A percentile compares a stretch with the other conserved stretches of the same genome.
Evolutionary conservation across 2,888 invertebrate species (phyloP).

Genomic region (Maniola hyperantus): DNA sequence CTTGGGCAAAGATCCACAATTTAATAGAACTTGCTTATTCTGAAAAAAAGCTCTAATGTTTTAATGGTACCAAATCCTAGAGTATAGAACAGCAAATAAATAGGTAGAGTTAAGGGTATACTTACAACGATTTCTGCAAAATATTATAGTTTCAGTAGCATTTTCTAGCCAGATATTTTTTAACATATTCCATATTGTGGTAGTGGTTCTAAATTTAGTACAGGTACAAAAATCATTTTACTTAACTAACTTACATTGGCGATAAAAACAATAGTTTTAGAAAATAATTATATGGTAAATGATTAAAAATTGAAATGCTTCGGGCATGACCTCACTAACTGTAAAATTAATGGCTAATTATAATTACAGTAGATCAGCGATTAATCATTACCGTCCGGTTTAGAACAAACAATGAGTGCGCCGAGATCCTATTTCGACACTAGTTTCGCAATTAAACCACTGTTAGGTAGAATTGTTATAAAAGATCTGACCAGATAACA

Average conservation of each 20-base stretch:
- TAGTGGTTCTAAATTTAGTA: too few species aligned
- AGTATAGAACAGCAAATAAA: too few species aligned
- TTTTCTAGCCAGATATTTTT: too few species aligned
- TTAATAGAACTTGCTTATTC: too few species aligned
- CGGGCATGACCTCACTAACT: constrained; percentile 31
- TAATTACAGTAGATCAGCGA: constrained; percentile 51
- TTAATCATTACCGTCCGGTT: constrained; percentile 62
- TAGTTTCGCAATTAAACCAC: constrained; percentile 55
- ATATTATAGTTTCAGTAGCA: too few species aligned
- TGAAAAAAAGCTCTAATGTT: too few species aligned
- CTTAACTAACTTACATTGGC: neutral
- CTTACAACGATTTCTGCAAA: too few species aligned
- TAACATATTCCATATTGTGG: too few species aligned
- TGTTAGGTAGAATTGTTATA: constrained; percentile 44
- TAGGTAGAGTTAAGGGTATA: too few species aligned
- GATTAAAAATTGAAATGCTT: constrained; percentile 10
- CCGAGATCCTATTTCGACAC: constrained; percentile 55
- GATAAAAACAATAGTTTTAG: constrained; percentile 17
- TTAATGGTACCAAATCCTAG: too few species aligned
- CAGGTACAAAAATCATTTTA: too few species aligned
- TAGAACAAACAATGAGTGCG: constrained; percentile 53
- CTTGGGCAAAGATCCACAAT: too few species aligned
- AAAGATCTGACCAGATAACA: constrained; percentile 40
- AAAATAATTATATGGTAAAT: neutral
- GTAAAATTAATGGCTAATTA: constrained; percentile 49